Percentiles rank a stretch among this genome's conserved stretches.
These are phyloP conservation scores for Nebria ingens DNA, from an alignment of 1,140 invertebrate species.

Conservation along the genomic window DNA sequence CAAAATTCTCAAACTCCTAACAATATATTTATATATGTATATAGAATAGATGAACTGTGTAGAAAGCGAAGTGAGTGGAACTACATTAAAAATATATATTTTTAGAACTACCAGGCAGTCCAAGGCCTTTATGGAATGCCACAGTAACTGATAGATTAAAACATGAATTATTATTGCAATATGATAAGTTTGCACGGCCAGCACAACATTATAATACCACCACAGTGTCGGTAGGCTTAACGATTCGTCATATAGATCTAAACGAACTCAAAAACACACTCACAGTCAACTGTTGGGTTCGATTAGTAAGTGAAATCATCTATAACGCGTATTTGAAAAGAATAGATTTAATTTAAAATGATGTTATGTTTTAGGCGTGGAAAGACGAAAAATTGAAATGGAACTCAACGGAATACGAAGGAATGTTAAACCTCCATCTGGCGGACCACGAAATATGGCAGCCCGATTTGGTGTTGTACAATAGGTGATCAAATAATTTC, in stretches of 20 bases:
- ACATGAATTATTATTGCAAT: slow-evolving; percentile 45
- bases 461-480: slow-evolving; percentile 54
- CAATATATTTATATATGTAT: too few species aligned
- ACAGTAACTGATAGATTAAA: slow-evolving; percentile 47
- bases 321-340: too few species aligned
- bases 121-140: slow-evolving; percentile 41
- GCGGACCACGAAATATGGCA: slow-evolving; percentile 56
- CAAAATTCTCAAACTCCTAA: too few species aligned
- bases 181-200: slow-evolving; percentile 52
- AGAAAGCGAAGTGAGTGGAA: too few species aligned
- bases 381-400: slow-evolving; percentile 52
- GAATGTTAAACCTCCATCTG: slow-evolving; percentile 41
- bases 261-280: slow-evolving; percentile 46
- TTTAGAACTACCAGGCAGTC: slow-evolving; percentile 11
- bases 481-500: slow-evolving; percentile 37
- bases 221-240: slow-evolving; percentile 41
- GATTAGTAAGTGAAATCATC: slow-evolving; percentile 39
- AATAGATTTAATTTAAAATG: slow-evolving; percentile 1
- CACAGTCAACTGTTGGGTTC: slow-evolving; percentile 44
- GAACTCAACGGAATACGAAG: slow-evolving; percentile 49
- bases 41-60: too few species aligned
- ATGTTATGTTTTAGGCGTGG: slow-evolving; percentile 54
- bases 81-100: too few species aligned
- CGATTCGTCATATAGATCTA: slow-evolving; percentile 43
- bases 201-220: slow-evolving; percentile 42